Percentiles rank a stretch among this genome's conserved stretches.
Conservation (phyloP, 1,140 invertebrate genomes). For the Wasmannia auropunctata region DNA sequence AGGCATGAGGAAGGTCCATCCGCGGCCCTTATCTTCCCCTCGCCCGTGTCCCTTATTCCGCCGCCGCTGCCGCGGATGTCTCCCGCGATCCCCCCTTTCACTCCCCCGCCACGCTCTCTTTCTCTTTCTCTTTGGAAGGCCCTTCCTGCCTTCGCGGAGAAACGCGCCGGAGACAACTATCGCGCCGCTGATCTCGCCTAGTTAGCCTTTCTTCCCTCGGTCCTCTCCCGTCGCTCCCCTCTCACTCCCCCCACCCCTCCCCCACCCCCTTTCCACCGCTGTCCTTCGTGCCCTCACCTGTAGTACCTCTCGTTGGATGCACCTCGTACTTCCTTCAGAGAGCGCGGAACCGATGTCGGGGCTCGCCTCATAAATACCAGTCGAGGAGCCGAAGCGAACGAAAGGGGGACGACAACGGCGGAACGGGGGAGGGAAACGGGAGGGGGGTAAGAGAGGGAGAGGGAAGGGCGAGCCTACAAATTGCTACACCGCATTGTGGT, state of each 20-base stretch:
- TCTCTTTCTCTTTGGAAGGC: conserved; percentile 10
- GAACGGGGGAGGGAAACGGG: conserved; percentile 19
- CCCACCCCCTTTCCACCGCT: too few species aligned
- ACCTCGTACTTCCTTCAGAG: conserved; percentile 61
- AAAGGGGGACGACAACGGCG: neutral
- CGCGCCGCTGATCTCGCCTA: conserved; percentile 81
- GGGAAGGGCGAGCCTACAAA: conserved; percentile 81
- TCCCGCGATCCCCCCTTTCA: conserved; percentile 39
- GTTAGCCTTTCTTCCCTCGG: conserved; percentile 76
- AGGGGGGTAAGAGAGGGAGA: conserved; percentile 32
- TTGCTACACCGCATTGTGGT: conserved; percentile 86
- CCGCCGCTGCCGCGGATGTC: conserved; percentile 68
- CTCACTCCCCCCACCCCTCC: neutral
- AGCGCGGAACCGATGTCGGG: conserved; percentile 67
- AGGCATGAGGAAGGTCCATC: conserved; percentile 72
- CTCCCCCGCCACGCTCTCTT: neutral
- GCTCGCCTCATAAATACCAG: conserved; percentile 62
- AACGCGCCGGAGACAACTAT: conserved; percentile 77
- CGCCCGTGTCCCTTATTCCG: conserved; percentile 69
- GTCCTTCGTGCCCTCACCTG: conserved; percentile 21
- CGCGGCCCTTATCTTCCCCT: conserved; percentile 75
- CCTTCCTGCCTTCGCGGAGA: conserved; percentile 63
- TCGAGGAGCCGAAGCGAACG: neutral
- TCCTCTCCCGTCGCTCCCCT: neutral
- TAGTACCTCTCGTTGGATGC: conserved; percentile 46